phyloP scores from a whole-genome alignment of 1,140 invertebrate species.

The Carposina sasakii region DNA sequence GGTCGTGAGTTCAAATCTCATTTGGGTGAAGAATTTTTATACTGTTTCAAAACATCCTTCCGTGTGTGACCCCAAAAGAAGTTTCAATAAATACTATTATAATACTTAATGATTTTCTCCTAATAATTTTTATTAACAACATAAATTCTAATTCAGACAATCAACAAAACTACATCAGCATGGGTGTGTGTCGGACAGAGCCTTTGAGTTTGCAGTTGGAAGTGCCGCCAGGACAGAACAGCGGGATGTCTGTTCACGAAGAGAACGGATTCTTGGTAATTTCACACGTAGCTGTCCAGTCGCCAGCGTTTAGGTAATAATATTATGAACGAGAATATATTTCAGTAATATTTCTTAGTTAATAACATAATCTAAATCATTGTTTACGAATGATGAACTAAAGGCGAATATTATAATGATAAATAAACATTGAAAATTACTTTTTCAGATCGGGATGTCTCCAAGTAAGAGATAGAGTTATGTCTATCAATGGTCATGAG shows the following conservation, averaged over 20 bases:
- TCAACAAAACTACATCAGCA: constrained; percentile 56
- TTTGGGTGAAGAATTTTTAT: no score
- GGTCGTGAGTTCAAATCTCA: no score
- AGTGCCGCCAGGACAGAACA: constrained; percentile 66
- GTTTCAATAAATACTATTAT: no score
- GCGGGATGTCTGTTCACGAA: constrained; percentile 60
- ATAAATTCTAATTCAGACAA: constrained; percentile 51
- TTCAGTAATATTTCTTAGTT: background rate
- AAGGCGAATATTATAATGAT: background rate
- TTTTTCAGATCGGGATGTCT: constrained; percentile 77
- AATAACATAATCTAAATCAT: background rate
- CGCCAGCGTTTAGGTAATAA: constrained; percentile 81
- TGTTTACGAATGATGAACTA: background rate
- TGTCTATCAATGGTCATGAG: constrained; percentile 85
- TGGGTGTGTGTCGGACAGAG: constrained; percentile 79
- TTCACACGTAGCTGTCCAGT: constrained; percentile 77
- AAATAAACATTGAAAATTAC: background rate
- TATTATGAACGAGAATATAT: background rate
- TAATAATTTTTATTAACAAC: constrained; percentile 13
- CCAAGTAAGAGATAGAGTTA: constrained; percentile 87
- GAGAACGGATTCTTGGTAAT: constrained; percentile 73
- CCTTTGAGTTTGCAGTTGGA: constrained; percentile 78
- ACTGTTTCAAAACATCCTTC: no score
- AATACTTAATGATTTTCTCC: no score
- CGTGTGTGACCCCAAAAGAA: no score